Evolutionary conservation across 1,140 invertebrate species (phyloP), one percentile per base, ranked within the genome.

Genomic region (Drosophila serrata): DNA sequence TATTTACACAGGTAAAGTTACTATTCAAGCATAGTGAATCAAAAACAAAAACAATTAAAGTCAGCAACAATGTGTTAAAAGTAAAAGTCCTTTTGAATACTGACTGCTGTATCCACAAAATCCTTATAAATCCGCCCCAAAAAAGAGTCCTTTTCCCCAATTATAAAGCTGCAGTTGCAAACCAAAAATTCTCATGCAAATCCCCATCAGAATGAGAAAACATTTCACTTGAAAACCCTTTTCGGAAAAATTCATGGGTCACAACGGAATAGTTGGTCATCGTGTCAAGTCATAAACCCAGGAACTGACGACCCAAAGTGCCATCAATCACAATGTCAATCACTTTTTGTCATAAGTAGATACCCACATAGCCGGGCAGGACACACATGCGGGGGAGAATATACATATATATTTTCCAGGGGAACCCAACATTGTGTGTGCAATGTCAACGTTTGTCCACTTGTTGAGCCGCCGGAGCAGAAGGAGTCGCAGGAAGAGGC

Each of bases 261-360:
- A 27, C 62, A 49, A 49, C 39, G 49, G 33, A 57, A 79, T 57
- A 75, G 43, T 84, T 75, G 75, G 58, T 40, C 81, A 82, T 61
- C 70, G 70, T 67, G 75, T 87, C 84, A 76, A 79, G 75, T 76
- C 84, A 82, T 79, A 87, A 87, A 55, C 62, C 70, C 82, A 79
- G 69, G 64, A 61, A 51, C 46, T 45, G 57, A 70, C 60, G 75
- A 67, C 67, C 70, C 67, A 58, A 79, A 87, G 82, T 74, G 75
- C 84, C 75, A 87, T 87, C 82, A 88, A 88, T 87, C 82, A 88
- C 84, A 80, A 81, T 87, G 84, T 87, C 82, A 87, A 88, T 87
- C 82, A 88, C 82, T 73, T 86, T 82, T 79, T 77, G 79, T 68
- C 64, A 81, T 82, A 86, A 87, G 82, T 82, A 87, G 84, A 82